These are phyloP conservation scores for Stenopsyche tienmushanensis DNA, from an alignment of 1,140 invertebrate species.

Conservation along the genomic window DNA sequence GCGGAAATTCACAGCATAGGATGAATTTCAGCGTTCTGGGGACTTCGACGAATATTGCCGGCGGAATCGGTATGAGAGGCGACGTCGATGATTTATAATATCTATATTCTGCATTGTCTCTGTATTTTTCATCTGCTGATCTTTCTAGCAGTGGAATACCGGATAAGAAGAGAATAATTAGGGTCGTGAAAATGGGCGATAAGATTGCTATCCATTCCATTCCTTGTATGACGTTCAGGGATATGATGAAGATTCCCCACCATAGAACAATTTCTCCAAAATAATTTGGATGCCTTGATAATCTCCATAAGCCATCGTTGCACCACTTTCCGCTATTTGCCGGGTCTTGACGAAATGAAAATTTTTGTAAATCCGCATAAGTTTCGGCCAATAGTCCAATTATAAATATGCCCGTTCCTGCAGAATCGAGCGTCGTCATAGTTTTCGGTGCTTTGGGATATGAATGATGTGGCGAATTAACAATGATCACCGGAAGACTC, in stretches of 20 bases:
- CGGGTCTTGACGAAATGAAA: constrained; percentile 83
- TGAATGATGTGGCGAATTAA: constrained; percentile 83
- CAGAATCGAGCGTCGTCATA: constrained; percentile 81
- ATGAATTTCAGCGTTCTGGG: constrained; percentile 79
- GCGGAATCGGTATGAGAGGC: constrained; percentile 83
- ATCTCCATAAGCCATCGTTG: constrained; percentile 84
- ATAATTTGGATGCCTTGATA: constrained; percentile 92
- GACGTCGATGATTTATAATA: constrained; percentile 85
- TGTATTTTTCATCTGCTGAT: constrained; percentile 82
- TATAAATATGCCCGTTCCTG: constrained; percentile 80
- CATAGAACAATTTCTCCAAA: constrained; percentile 93
- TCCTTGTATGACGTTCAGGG: constrained; percentile 79
- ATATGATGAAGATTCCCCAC: constrained; percentile 92
- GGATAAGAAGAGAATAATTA: constrained; percentile 86
- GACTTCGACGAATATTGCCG: constrained; percentile 78
- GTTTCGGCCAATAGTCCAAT: constrained; percentile 84
- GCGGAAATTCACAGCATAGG: constrained; percentile 83
- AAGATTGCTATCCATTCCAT: constrained; percentile 81
- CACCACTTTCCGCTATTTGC: constrained; percentile 88
- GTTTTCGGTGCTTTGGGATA: constrained; percentile 75
- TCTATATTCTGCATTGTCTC: constrained; percentile 79
- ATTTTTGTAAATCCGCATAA: constrained; percentile 89
- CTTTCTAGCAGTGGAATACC: constrained; percentile 84
- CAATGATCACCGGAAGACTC: constrained; percentile 87
- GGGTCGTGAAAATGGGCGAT: constrained; percentile 84